Evolutionary conservation across 64 coral and sea anemone species (phyloP), one percentile per base, ranked within the genome.

Genomic region (Dendrophyllia cribrosa): DNA sequence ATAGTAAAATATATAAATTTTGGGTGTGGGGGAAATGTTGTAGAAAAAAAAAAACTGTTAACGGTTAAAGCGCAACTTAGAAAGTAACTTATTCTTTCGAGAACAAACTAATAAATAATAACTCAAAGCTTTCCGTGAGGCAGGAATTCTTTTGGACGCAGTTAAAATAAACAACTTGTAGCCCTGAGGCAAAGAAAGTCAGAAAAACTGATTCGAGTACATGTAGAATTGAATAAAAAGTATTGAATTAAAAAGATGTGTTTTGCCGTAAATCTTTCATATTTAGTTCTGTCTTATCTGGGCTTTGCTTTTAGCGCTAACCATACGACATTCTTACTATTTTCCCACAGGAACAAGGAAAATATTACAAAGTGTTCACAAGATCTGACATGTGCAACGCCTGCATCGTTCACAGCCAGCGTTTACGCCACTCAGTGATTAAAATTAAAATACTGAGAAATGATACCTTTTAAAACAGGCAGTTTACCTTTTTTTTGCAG

Each of bases 301-400:
- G 45, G 43, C 67, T 67, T 84, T 48, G 45, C 64, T 84, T 51
- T 50, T 6, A 66, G 9, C 66, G 51, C 62, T 66, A 20, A 84
- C 80, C 80, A 84, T 84, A 84, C 80, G 80, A 45, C 47, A 16
- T 68, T 67, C 4, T 84, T 13, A 21, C 17, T 67, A 84, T 84
- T 84, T 84, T 84, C 80, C 80, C 80, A 84, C 80, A 84, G 80
- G 80, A 84, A 84, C 61, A 23, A 23, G 61, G 10, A 47, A 66
- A 82, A 84, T 66, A 66, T 84, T 23, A 51, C 80, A 84, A 66
- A 84, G 58, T 84, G 80, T 84, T 84, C 80, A 11, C 26, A 50
- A 67, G 78, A 46, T n/a, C 16, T 51, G 80, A 67, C 60, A 67
- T 59, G 50, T 84, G 61, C 44, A 66, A 68, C 46, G 44, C 45